A percentile compares a stretch with the other conserved stretches of the same genome.
These are phyloP conservation scores for Dasyurus viverrinus DNA, from an alignment of 2,113 vertebrate species.

Conservation along the genomic window DNA sequence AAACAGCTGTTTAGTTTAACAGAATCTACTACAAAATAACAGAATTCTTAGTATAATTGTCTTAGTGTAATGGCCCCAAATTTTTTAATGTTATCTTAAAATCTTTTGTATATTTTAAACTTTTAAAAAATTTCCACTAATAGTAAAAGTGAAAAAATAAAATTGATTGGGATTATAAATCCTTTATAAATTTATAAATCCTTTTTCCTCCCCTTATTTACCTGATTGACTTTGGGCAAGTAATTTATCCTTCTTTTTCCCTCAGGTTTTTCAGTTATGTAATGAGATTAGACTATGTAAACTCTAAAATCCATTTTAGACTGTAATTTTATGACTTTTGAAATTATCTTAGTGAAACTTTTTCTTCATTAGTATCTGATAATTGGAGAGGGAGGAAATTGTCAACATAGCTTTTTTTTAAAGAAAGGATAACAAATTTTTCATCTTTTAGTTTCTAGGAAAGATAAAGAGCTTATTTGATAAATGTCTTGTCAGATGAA, in stretches of 20 bases:
- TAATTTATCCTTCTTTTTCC: background rate
- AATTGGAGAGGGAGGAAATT: constrained; percentile 9
- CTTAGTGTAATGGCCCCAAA: background rate
- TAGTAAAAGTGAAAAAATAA: background rate
- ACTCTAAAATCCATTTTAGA: background rate
- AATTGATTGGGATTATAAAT: background rate
- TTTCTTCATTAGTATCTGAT: background rate
- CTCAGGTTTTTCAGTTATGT: background rate
- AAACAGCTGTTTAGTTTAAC: no score
- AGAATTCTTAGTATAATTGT: background rate
- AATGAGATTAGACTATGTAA: background rate
- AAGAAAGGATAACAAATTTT: constrained; percentile 8
- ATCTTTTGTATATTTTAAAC: background rate
- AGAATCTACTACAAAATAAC: no score
- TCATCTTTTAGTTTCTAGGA: constrained; percentile 43
- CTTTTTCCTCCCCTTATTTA: background rate
- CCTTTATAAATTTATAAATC: background rate
- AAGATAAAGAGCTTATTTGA: constrained; percentile 26
- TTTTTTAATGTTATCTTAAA: background rate
- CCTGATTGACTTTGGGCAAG: constrained; percentile 10
- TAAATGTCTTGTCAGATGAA: constrained; percentile 33
- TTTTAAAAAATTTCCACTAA: background rate
- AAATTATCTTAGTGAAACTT: constrained; percentile 24
- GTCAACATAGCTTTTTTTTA: background rate
- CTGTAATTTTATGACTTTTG: background rate